Conservation (phyloP, 2,797 vertebrate species). For the Cynopterus sphinx region DNA sequence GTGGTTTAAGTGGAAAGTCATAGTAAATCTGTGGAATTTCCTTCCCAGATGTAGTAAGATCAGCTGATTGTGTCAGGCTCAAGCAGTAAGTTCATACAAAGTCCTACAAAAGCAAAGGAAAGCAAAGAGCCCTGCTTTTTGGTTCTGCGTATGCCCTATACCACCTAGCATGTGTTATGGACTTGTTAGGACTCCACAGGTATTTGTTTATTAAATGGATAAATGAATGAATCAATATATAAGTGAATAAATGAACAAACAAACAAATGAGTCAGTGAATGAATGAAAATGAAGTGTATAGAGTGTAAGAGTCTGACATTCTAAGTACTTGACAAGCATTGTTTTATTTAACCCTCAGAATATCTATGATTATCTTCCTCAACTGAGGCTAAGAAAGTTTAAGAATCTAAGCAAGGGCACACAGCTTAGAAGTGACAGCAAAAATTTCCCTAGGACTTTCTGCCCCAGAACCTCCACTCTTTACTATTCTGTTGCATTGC, state of each 20-base stretch:
- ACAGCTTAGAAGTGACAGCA: conserved; percentile 7
- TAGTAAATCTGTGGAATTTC: conserved; percentile 13
- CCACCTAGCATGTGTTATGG: neutral
- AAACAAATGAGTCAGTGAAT: neutral
- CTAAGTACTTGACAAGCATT: neutral
- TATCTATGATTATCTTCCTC: neutral
- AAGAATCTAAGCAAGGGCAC: neutral
- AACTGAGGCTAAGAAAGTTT: conserved; percentile 38
- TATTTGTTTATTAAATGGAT: neutral
- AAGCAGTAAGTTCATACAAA: conserved; percentile 1
- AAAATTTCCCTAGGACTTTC: neutral
- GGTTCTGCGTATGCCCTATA: neutral
- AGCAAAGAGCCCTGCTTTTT: neutral
- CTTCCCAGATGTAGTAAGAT: neutral
- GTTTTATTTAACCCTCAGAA: neutral
- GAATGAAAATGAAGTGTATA: neutral
- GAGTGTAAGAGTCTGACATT: neutral
- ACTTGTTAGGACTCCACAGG: neutral
- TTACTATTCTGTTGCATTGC: neutral
- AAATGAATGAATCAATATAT: neutral
- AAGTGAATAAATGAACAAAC: neutral
- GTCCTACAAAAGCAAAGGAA: neutral
- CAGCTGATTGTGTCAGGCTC: neutral
- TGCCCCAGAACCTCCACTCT: neutral
- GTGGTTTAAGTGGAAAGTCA: conserved; percentile 3